Conservation (phyloP, 1,140 invertebrate genomes). For the Oreohelix idahoensis region DNA sequence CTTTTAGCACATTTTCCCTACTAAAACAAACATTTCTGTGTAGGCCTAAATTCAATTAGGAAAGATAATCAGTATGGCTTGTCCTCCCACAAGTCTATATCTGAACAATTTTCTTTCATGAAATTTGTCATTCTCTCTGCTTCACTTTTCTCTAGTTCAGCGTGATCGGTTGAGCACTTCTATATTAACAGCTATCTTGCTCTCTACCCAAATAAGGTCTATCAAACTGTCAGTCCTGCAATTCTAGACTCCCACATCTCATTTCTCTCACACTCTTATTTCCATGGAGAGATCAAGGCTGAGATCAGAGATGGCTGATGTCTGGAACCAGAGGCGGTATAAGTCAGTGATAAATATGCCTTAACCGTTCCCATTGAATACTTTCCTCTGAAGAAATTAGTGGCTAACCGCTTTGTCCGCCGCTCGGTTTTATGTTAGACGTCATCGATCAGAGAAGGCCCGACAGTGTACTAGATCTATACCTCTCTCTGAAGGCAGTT, state of each 20-base stretch:
- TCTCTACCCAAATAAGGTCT: too few species aligned
- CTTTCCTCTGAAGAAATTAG: neutral
- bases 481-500: neutral
- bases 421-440: neutral
- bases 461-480: neutral
- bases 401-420: neutral
- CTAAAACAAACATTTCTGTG: too few species aligned
- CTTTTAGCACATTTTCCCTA: too few species aligned
- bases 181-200: too few species aligned
- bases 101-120: too few species aligned
- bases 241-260: neutral
- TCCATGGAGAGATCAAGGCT: neutral
- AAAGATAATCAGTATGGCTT: too few species aligned
- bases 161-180: too few species aligned
- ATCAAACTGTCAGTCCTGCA: neutral
- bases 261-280: neutral
- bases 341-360: neutral
- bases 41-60: too few species aligned
- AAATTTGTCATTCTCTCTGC: too few species aligned
- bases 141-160: too few species aligned
- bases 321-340: neutral
- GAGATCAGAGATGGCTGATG: neutral
- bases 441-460: neutral
- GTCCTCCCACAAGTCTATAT: too few species aligned
- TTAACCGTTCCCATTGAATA: too few species aligned